Percentiles rank a stretch among this genome's conserved stretches.
Evolutionary conservation across 2,888 invertebrate genomes (phyloP).

Genomic region (Dimorphilus gyrociliatus): DNA sequence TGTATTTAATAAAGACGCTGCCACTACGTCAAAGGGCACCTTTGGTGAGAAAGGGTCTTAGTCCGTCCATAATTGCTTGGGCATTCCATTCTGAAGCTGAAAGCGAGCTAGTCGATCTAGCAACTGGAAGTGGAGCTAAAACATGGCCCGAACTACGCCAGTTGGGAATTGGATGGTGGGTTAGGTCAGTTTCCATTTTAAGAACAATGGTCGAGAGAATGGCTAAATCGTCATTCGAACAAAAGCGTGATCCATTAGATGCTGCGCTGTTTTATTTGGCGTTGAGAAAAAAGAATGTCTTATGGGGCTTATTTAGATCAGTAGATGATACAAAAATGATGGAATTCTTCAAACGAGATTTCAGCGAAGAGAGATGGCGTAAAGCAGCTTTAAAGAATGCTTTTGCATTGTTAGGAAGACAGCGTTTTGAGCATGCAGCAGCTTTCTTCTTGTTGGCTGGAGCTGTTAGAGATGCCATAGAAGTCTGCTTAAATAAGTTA

Average conservation of each 20-base stretch:
- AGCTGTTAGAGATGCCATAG: conserved; percentile 80
- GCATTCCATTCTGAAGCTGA: conserved; percentile 97
- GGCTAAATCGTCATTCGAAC: conserved; percentile 80
- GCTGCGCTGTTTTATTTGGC: conserved; percentile 92
- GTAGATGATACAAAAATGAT: conserved; percentile 80
- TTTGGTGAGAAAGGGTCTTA: conserved; percentile 56
- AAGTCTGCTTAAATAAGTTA: conserved; percentile 74
- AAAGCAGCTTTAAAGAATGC: conserved; percentile 96
- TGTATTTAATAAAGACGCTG: conserved; percentile 77
- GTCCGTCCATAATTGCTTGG: conserved; percentile 73
- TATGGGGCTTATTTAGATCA: conserved; percentile 84
- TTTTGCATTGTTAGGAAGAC: conserved; percentile 77
- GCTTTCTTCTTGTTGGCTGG: conserved; percentile 94
- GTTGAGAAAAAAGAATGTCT: conserved; percentile 87
- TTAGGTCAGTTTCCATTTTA: conserved; percentile 63
- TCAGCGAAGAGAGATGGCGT: conserved; percentile 78
- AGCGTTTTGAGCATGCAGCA: conserved; percentile 89
- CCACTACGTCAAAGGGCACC: conserved; percentile 71
- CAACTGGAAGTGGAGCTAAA: no score
- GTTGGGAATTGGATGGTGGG: conserved; percentile 90
- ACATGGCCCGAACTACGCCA: conserved; percentile 80
- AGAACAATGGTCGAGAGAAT: conserved; percentile 72
- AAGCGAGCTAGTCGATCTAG: conserved; percentile 46
- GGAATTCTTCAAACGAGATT: conserved; percentile 83
- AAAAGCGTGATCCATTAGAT: conserved; percentile 84